Evolutionary conservation across 2,113 vertebrate species (phyloP).

Genomic region (Fukomys damarensis): DNA sequence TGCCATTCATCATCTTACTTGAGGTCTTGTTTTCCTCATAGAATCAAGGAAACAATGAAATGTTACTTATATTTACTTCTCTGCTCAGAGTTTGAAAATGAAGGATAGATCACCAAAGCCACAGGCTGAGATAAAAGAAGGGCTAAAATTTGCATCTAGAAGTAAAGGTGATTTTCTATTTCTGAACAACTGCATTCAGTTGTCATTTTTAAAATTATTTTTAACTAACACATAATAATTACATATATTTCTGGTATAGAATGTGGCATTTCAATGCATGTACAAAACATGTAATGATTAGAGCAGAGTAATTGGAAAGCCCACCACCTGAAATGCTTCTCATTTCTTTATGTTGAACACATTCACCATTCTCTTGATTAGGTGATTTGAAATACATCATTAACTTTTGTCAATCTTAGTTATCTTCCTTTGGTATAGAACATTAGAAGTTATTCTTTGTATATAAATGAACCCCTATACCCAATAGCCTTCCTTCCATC

Average conservation of each 20-base stretch:
- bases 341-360: not conserved
- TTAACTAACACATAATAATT: not conserved
- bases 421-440: not conserved
- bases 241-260: not conserved
- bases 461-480: too few relatives aligned
- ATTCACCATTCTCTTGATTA: not conserved
- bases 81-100: not conserved
- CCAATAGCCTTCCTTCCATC: not conserved
- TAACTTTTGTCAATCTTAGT: not conserved
- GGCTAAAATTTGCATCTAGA: not conserved
- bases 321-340: not conserved
- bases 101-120: not conserved
- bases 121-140: not conserved
- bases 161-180: not conserved
- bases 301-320: not conserved
- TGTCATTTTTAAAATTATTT: not conserved
- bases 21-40: not conserved
- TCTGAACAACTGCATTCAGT: not conserved
- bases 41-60: conserved; percentile 1
- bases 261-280: not conserved
- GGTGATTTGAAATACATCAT: not conserved
- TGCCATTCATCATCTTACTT: not conserved
- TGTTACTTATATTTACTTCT: not conserved
- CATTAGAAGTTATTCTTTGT: not conserved
- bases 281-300: not conserved